phyloP scores from a whole-genome alignment of 2,888 invertebrate species.

The Ormia ochracea region DNA sequence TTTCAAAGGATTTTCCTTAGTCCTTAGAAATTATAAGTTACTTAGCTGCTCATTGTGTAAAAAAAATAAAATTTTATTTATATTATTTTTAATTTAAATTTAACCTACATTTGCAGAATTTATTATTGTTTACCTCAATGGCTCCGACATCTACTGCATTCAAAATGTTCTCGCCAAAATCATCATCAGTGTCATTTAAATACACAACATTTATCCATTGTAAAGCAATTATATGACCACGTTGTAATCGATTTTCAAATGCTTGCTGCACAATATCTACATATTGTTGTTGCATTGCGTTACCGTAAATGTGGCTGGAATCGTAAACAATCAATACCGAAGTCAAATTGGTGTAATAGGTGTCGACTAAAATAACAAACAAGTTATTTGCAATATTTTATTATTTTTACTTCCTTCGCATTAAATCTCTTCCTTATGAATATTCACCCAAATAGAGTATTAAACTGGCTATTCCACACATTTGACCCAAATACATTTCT shows the following conservation, averaged over 20 bases:
- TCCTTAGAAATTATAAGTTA: no score
- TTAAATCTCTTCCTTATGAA: not conserved
- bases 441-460: constrained; percentile 51
- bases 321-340: constrained; percentile 72
- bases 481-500: constrained; percentile 24
- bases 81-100: no score
- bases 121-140: constrained; percentile 67
- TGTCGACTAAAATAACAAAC: constrained; percentile 65
- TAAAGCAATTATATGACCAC: constrained; percentile 63
- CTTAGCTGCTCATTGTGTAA: no score
- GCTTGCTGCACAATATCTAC: constrained; percentile 68
- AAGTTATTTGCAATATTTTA: not conserved
- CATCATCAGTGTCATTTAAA: constrained; percentile 55
- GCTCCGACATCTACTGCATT: constrained; percentile 69
- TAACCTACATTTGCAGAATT: no score
- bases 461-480: constrained; percentile 19
- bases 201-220: constrained; percentile 72
- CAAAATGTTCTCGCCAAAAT: constrained; percentile 67
- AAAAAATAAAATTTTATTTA: no score
- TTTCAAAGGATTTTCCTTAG: no score
- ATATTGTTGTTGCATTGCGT: constrained; percentile 66
- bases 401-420: not conserved
- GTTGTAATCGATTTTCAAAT: constrained; percentile 62
- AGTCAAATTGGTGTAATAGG: constrained; percentile 69
- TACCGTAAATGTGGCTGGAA: constrained; percentile 20